Evolutionary conservation across 1,140 invertebrate species (phyloP).

Genomic region (Leptonema lineaticorne): DNA sequence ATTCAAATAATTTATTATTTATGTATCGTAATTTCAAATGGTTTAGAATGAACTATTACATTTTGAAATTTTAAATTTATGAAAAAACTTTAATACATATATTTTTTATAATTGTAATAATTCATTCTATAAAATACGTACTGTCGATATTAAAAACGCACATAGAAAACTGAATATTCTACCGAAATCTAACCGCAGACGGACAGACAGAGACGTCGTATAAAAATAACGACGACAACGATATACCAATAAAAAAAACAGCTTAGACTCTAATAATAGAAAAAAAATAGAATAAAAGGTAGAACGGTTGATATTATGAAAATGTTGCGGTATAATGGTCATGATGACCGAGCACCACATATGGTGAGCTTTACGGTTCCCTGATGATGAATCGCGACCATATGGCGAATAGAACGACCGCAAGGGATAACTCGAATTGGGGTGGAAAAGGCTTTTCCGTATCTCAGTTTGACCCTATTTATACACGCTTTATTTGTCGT

Average conservation of each 20-base stretch:
- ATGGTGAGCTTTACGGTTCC: conserved; percentile 8
- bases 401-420: background rate
- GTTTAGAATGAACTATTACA: no score
- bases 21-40: no score
- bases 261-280: no score
- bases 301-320: background rate
- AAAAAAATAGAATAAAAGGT: background rate
- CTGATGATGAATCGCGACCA: conserved; percentile 1
- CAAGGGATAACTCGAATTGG: background rate
- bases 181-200: no score
- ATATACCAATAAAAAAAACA: background rate
- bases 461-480: background rate
- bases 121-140: no score
- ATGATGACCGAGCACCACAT: conserved; percentile 2
- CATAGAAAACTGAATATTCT: no score
- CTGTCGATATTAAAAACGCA: no score
- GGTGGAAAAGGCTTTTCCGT: background rate
- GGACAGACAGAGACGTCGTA: no score
- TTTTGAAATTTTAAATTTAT: no score
- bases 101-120: no score
- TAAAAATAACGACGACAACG: background rate
- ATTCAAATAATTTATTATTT: no score
- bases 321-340: conserved; percentile 7
- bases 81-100: no score
- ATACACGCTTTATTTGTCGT: background rate